These are phyloP conservation scores for Sepiola atlantica DNA, from an alignment of 2,888 invertebrate species.

Conservation along the genomic window DNA sequence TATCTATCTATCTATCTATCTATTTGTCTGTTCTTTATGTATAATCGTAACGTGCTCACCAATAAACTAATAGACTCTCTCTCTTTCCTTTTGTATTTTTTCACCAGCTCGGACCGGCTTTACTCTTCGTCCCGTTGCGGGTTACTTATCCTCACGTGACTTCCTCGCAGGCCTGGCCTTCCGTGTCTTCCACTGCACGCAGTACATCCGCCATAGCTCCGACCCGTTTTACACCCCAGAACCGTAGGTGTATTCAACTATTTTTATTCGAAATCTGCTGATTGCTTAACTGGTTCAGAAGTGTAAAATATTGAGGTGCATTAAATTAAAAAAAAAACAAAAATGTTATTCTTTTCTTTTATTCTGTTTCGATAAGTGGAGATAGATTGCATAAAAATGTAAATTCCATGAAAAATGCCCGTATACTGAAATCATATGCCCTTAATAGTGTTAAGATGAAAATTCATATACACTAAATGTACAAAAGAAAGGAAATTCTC, in stretches of 20 bases:
- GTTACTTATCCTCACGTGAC: conserved; percentile 86
- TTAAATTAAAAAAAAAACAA: too few species aligned
- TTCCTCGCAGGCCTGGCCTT: conserved; percentile 88
- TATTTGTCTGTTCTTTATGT: not conserved
- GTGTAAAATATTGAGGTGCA: not conserved
- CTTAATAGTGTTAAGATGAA: too few species aligned
- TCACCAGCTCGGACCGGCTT: conserved; percentile 86
- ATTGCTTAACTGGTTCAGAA: not conserved
- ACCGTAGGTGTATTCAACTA: conserved; percentile 82
- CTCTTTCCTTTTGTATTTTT: not conserved
- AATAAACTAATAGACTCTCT: not conserved
- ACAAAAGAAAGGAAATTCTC: too few species aligned
- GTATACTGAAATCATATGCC: too few species aligned
- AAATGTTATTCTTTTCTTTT: too few species aligned
- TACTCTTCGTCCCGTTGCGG: conserved; percentile 93
- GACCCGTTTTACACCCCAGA: conserved; percentile 99
- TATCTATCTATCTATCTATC: not conserved
- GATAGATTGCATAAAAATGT: too few species aligned
- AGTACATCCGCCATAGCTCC: conserved; percentile 95
- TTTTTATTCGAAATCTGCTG: not conserved
- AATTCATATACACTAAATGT: too few species aligned
- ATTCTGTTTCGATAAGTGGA: too few species aligned
- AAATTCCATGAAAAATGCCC: too few species aligned
- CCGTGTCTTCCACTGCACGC: conserved; percentile 88
- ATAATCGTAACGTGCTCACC: not conserved